Evolutionary conservation across 2,113 vertebrate species (phyloP), one percentile per base, ranked within the genome.

Genomic region (Sinocyclocheilus maitianheensis): DNA sequence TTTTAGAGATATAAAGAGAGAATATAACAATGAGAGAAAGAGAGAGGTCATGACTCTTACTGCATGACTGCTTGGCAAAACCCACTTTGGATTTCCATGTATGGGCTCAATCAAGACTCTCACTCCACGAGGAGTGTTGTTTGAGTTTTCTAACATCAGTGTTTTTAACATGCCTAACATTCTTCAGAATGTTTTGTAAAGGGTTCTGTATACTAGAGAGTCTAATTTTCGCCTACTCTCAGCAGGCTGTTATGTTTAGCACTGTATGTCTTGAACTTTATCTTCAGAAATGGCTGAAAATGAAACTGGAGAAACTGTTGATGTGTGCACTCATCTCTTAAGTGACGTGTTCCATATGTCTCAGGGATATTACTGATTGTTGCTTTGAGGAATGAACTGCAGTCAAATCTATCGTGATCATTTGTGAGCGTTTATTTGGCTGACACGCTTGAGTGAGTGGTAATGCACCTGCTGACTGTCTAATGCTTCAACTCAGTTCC

Each of bases 81-180:
- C 84, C 87, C 81, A 63, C 82, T 60, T 55, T 86, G 84, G 86
- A 88, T 89, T 93, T 92, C 94, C 93, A 85, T 95, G 91, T 95
- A 94, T 93, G 93, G 93, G 43, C 88, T 89, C 82, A 48, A 79
- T 92, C 90, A 81, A 53, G 51, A n/a, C 71, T 37, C 84, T 81
- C 60, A 46, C 34, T 11, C 26, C 14, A 12, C 16, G 43, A 80
- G 77, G 34, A 80, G 55, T 81, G n/a, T 81, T 81, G 60, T 76
- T 30, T 77, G 76, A 69, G n/a, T 51, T 69, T 77, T 77, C 46
- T 55, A 53, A 53, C 62, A 69, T 82, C 78, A 69, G 30, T 53
- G 46, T 82, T 82, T 82, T 53, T 82, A 48, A 55, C 63, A 82
- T 82, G 10, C 81, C 81, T 71, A 20, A 71, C 81, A 82, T 82